Evolutionary conservation across 2,888 invertebrate genomes (phyloP), one percentile per base, ranked within the genome.

Genomic region (Lydus trimaculatus): DNA sequence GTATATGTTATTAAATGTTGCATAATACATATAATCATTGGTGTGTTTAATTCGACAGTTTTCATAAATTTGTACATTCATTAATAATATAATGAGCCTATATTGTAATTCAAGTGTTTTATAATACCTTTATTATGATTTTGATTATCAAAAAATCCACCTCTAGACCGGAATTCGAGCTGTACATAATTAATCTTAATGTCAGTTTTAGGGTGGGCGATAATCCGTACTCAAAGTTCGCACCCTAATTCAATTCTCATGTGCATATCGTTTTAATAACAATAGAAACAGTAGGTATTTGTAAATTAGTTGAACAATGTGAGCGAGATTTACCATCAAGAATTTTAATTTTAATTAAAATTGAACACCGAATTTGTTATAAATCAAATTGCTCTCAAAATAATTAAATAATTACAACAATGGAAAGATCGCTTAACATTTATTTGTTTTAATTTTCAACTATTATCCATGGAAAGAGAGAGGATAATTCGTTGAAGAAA

Each of bases 401-500:
- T n/a, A 9, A 36, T 15, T 15, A 15, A 15, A 36, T 15, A 36
- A 33, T 33, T 28, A 28, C 28, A 7, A 28, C 6, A 7, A 31
- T 31, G 31, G 9, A 36, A 8, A 43, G 43, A 43, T n/a, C 43
- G 7, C 6, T 7, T 43, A 17, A n/a, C n/a, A 17, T 20, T 48
- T 20, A 2, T 48, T 48, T 20, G 48, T 48, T 48, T 20, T 20
- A 48, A 48, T 48, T 48, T 48, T 5, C 2, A 48, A 48, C 48
- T 20, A 48, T 48, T 20, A 48, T 48, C 48, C 4, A 8, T 48
- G 7, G 9, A 31, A 5, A 9, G 5, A 7, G 1, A 48, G 48
- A 20, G 52, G 52, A 52, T 52, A 52, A 52, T 52, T 52, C 52
- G 48, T 25, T 52, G 23, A 61, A 61, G 72, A 80, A 83, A 82